Evolutionary conservation across 2,888 invertebrate genomes (phyloP).

Genomic region (Ecliptopera silaceata): DNA sequence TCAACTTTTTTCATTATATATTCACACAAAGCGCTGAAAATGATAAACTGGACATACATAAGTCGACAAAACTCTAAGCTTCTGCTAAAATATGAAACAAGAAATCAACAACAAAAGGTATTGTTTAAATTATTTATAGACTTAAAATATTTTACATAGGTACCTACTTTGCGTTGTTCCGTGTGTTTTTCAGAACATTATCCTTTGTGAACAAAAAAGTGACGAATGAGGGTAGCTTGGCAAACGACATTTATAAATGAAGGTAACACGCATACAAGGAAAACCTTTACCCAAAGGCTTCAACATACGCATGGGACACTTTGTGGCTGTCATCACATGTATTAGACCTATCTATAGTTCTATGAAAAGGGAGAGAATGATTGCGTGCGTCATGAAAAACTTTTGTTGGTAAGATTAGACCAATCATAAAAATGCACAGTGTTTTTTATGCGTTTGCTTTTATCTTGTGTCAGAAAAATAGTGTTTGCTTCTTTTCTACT

Average conservation of each 20-base stretch:
- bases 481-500: too few species aligned
- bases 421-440: too few species aligned
- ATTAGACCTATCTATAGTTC: background rate
- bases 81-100: too few species aligned
- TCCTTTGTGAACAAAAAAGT: conserved; percentile 13
- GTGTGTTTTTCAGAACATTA: background rate
- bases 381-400: too few species aligned
- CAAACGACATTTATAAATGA: conserved; percentile 21
- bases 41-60: too few species aligned
- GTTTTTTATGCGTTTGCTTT: too few species aligned
- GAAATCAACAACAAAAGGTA: too few species aligned
- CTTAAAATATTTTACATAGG: background rate
- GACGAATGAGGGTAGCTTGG: conserved; percentile 20
- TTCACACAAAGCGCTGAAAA: too few species aligned
- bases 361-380: background rate
- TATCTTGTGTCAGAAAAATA: too few species aligned
- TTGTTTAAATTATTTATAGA: background rate
- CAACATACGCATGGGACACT: conserved; percentile 1
- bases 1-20: too few species aligned
- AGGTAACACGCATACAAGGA: conserved; percentile 7
- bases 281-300: conserved; percentile 6
- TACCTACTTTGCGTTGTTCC: background rate
- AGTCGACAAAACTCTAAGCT: too few species aligned
- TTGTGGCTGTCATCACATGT: conserved; percentile 1
- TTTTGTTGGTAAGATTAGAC: too few species aligned